phyloP scores from a whole-genome alignment of 2,113 vertebrate genomes.

The Hyperopisus bebe region DNA sequence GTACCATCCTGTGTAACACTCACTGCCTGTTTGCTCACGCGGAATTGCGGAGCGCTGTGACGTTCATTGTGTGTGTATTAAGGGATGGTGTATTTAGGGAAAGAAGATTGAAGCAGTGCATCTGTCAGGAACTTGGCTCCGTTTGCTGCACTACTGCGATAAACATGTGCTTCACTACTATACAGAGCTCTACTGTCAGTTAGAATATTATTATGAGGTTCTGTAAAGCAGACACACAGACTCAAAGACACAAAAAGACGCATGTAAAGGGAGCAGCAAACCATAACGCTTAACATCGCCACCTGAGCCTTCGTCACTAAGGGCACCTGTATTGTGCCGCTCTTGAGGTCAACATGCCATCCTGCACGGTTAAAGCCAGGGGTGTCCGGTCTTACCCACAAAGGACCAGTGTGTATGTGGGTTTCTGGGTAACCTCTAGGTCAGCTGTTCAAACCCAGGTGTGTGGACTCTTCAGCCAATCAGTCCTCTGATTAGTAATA shows the following conservation, averaged over 20 bases:
- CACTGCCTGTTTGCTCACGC: not conserved
- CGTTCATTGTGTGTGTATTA: constrained; percentile 2
- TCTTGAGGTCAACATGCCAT: not conserved
- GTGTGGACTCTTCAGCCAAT: not conserved
- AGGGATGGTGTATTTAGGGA: not conserved
- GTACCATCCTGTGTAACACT: not conserved
- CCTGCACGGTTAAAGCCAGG: not conserved
- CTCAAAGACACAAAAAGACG: not conserved
- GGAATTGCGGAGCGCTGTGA: not conserved
- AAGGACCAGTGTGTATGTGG: not conserved
- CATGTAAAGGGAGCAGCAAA: not conserved
- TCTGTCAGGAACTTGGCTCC: not conserved
- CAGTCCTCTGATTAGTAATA: not conserved
- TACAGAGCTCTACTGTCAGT: not conserved
- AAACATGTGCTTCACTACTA: not conserved
- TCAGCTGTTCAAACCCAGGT: not conserved
- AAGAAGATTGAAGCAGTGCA: not conserved
- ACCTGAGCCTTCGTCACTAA: not conserved
- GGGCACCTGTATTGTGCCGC: not conserved
- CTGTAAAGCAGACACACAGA: not conserved
- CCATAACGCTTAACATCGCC: no score
- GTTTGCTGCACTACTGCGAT: not conserved
- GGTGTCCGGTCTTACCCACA: not conserved
- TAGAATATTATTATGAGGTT: not conserved
- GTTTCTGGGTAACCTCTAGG: not conserved